Conservation (phyloP, 2,113 vertebrate species). For the Halcyon senegalensis region DNA sequence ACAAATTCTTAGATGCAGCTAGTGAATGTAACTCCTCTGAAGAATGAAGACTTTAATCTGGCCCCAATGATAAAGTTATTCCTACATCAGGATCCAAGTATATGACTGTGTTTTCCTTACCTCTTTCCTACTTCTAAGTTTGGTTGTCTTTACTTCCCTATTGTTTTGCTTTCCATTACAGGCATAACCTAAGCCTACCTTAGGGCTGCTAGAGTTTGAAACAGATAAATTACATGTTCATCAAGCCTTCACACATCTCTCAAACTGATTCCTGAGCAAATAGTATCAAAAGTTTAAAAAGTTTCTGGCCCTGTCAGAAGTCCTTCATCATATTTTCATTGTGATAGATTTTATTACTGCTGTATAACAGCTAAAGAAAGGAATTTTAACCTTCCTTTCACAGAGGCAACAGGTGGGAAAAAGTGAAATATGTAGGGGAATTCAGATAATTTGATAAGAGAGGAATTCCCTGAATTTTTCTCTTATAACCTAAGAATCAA, state of each 20-base stretch:
- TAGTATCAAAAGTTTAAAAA: not conserved
- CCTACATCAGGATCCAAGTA: not conserved
- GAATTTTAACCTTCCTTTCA: not conserved
- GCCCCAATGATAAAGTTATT: not conserved
- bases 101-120: not conserved
- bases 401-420: not conserved
- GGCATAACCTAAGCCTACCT: not conserved
- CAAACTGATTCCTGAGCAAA: not conserved
- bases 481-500: not conserved
- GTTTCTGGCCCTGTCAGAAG: not conserved
- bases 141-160: not conserved
- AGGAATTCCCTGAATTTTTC: not conserved
- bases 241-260: not conserved
- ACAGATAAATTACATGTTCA: not conserved
- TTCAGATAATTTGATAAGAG: not conserved
- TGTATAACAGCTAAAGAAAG: not conserved
- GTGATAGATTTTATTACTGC: not conserved
- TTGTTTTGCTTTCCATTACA: not conserved
- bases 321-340: not conserved
- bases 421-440: not conserved
- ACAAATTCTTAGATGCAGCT: not conserved
- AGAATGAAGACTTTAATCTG: not conserved
- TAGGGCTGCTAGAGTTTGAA: not conserved
- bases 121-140: not conserved
- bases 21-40: not conserved